These are phyloP conservation scores for Zootermopsis nevadensis DNA, from an alignment of 2,888 invertebrate species.

Conservation along the genomic window DNA sequence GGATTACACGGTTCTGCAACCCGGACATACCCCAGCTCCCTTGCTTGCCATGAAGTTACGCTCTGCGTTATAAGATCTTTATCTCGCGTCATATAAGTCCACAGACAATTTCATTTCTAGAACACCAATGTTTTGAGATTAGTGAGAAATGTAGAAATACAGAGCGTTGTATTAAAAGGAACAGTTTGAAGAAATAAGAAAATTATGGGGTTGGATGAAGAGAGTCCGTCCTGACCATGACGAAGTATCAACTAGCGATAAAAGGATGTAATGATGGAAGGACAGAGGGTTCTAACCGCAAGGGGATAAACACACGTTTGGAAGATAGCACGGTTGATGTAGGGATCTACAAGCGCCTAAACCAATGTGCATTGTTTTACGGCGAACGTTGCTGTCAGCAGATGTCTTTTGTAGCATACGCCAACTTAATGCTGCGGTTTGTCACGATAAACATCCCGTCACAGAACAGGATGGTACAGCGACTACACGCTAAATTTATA, in stretches of 20 bases:
- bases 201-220: slow-evolving; percentile 13
- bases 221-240: not conserved
- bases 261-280: not conserved
- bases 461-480: too few species aligned
- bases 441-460: too few species aligned
- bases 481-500: too few species aligned
- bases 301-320: not conserved
- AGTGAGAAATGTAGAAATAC: slow-evolving; percentile 2
- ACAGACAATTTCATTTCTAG: slow-evolving; percentile 24
- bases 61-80: too few species aligned
- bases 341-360: slow-evolving; percentile 3
- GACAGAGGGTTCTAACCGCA: slow-evolving; percentile 8
- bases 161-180: not conserved
- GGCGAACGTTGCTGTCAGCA: not conserved
- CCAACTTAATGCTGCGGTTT: too few species aligned
- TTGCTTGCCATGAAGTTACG: too few species aligned
- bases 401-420: too few species aligned
- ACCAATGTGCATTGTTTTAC: not conserved
- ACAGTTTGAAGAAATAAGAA: slow-evolving; percentile 1
- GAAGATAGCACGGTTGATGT: not conserved
- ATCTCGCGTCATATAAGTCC: not conserved
- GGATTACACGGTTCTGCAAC: too few species aligned
- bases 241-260: slow-evolving; percentile 27
- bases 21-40: too few species aligned
- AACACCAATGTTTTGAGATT: not conserved